Evolutionary conservation across 2,797 vertebrate genomes (phyloP).

Genomic region (Ptychobarbus kaznakovi): DNA sequence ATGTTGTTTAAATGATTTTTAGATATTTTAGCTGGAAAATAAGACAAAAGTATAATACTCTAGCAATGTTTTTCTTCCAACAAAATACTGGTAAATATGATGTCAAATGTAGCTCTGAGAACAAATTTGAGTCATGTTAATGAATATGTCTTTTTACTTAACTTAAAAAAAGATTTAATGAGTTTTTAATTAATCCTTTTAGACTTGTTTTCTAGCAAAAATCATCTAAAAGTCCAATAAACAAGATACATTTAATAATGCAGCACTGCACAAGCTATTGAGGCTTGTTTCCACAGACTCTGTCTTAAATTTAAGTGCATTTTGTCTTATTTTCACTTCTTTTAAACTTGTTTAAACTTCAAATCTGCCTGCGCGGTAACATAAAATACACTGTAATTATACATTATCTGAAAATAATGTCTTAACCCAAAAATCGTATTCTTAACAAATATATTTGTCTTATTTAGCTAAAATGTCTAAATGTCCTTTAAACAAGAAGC

Average conservation of each 20-base stretch:
- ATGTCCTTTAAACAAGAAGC: too few relatives aligned
- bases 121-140: background rate
- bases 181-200: background rate
- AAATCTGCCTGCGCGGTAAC: background rate
- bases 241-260: background rate
- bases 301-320: background rate
- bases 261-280: background rate
- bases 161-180: background rate
- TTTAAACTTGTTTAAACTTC: background rate
- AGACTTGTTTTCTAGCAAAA: background rate
- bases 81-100: background rate
- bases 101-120: background rate
- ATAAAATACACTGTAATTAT: background rate
- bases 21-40: background rate
- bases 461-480: too few relatives aligned
- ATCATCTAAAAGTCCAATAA: background rate
- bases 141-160: background rate
- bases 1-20: background rate
- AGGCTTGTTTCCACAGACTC: background rate
- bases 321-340: background rate
- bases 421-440: too few relatives aligned
- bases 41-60: background rate
- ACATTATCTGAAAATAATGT: background rate
- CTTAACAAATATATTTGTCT: too few relatives aligned
- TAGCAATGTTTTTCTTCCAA: background rate